These are phyloP conservation scores for Agrenia bidenticulata DNA, from an alignment of 2,888 invertebrate species.

Conservation along the genomic window DNA sequence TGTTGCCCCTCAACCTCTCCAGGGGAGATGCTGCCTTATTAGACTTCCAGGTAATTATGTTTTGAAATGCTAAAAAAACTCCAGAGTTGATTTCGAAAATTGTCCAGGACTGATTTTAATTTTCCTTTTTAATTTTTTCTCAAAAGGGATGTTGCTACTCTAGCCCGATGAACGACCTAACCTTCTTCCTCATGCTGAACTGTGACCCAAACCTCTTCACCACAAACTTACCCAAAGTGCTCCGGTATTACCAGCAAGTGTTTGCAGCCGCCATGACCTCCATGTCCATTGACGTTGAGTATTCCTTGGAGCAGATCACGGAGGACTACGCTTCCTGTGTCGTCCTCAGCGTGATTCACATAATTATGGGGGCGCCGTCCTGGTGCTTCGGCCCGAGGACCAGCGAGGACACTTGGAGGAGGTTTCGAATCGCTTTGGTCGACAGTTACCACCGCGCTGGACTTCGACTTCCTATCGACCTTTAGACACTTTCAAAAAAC, in stretches of 20 bases:
- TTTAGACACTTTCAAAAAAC: no score
- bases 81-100: no score
- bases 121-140: no score
- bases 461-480: background rate
- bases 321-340: slow-evolving; percentile 25
- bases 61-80: no score
- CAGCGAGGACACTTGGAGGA: slow-evolving; percentile 12
- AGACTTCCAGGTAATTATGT: slow-evolving; percentile 30
- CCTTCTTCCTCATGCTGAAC: slow-evolving; percentile 35
- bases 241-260: slow-evolving; percentile 24
- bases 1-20: slow-evolving; percentile 2
- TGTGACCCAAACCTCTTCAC: slow-evolving; percentile 24
- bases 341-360: slow-evolving; percentile 21
- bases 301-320: slow-evolving; percentile 23
- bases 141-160: slow-evolving; percentile 31
- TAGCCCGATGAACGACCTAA: slow-evolving; percentile 37
- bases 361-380: slow-evolving; percentile 28
- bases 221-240: background rate
- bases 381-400: slow-evolving; percentile 27
- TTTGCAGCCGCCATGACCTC: slow-evolving; percentile 14
- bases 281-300: slow-evolving; percentile 18
- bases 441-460: background rate
- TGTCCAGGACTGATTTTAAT: no score
- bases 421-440: slow-evolving; percentile 9
- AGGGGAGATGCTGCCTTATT: slow-evolving; percentile 15